Evolutionary conservation across 2,888 invertebrate species (phyloP).

Genomic region (Drosophila niveifrons): DNA sequence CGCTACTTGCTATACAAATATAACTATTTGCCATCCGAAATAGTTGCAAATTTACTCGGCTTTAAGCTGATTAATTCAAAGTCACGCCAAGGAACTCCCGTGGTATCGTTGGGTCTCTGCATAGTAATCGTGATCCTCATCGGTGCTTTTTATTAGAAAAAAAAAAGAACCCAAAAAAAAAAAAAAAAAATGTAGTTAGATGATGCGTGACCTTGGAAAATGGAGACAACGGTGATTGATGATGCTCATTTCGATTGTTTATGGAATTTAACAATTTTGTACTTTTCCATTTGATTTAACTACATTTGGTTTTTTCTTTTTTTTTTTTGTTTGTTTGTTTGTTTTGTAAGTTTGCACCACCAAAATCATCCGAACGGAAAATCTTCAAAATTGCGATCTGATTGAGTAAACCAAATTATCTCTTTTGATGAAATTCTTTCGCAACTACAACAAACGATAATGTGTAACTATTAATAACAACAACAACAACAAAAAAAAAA

Average conservation of each 20-base stretch:
- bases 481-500: neutral
- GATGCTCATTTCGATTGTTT: constrained; percentile 13
- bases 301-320: neutral
- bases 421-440: constrained; percentile 1
- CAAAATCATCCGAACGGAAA: constrained; percentile 3
- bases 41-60: constrained; percentile 12
- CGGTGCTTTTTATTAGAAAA: constrained; percentile 3
- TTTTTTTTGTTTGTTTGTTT: too few relatives aligned
- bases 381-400: neutral
- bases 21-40: neutral
- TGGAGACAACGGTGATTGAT: constrained; percentile 15
- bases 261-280: constrained; percentile 11
- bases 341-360: constrained; percentile 6
- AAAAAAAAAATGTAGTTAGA: neutral
- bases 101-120: constrained; percentile 10
- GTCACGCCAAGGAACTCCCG: constrained; percentile 4
- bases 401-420: constrained; percentile 24
- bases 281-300: constrained; percentile 5
- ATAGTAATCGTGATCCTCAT: constrained; percentile 20
- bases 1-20: neutral
- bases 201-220: constrained; percentile 7
- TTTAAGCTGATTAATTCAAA: constrained; percentile 9
- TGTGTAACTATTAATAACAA: neutral
- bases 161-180: neutral
- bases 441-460: neutral